Evolutionary conservation across 2,113 vertebrate genomes (phyloP), one percentile per base, ranked within the genome.

Genomic region (Morone saxatilis): DNA sequence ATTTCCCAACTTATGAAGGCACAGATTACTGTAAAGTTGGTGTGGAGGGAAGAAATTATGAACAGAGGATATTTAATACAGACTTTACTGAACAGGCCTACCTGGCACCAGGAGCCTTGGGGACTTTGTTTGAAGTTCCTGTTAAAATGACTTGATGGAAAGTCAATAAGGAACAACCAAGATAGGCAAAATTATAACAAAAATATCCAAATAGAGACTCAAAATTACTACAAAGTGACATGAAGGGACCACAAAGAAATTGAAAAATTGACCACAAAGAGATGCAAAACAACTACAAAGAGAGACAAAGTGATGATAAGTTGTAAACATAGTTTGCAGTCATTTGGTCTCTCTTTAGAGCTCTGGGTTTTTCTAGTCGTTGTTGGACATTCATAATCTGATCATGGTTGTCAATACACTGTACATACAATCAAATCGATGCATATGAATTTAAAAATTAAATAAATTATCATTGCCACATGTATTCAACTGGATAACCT

Each of bases 1-100:
- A 14, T 82, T 50, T 63, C n/a, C 62, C 12, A 45, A 47, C 8
- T 63, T 66, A 38, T 74, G 19, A 56, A 45, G 61, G 22, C 40
- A 6, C 51, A 50, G 16, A 14, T 5, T 54, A 14, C 43, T 4
- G 2, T n/a, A 3, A 56, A 62, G 38, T n/a, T 31, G 20, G 6
- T 31, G 2, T 40, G 2, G 7, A 47, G 25, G 5, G 14, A 20
- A 13, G 4, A 19, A 56, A 16, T 13, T 16, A 80, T 45, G 7
- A 54, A 65, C n/a, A 6, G 36, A 66, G n/a, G 8, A 14, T 40
- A 36, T 65, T 47, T 40, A 43, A 36, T 3, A 4, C 17, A 48
- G 48, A 51, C 22, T 2, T 19, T 20, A 54, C 59, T 48, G 20
- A 45, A 75, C 40, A 43, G 61, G 7, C 5, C 41, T n/a, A 41